Evolutionary conservation across 2,797 vertebrate genomes (phyloP).

Genomic region (Xiphorhynchus erythropygius): DNA sequence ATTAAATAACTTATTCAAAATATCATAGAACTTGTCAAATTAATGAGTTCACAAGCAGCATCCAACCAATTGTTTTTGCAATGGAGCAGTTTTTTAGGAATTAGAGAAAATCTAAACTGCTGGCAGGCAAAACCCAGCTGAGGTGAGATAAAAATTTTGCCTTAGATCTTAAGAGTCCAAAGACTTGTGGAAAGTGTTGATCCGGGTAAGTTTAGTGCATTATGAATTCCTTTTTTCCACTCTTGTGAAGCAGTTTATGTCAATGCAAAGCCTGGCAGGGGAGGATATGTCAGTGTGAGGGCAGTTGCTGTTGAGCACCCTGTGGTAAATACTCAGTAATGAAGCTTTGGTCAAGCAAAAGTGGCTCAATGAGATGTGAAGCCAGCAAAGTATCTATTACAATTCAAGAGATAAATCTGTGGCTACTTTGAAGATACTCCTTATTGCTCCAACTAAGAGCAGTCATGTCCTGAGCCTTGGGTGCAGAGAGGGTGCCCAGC

Average conservation of each 20-base stretch:
- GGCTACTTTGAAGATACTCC: not conserved
- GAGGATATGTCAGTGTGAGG: not conserved
- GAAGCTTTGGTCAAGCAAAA: not conserved
- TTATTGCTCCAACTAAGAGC: not conserved
- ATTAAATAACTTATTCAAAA: constrained; percentile 31
- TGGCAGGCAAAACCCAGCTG: not conserved
- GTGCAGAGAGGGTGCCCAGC: not conserved
- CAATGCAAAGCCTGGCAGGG: not conserved
- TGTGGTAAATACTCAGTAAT: not conserved
- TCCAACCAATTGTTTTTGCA: not conserved
- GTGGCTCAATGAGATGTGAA: not conserved
- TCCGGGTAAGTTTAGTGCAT: not conserved
- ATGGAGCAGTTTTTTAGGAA: not conserved
- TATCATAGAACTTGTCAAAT: constrained; percentile 3
- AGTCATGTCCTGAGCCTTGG: not conserved
- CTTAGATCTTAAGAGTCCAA: not conserved
- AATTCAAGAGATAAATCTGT: not conserved
- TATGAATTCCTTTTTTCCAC: not conserved
- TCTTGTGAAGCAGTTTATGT: not conserved
- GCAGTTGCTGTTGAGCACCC: not conserved
- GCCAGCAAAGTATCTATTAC: not conserved
- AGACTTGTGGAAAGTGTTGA: not conserved
- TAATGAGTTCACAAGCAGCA: not conserved
- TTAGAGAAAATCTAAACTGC: not conserved
- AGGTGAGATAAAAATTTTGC: not conserved